These are phyloP conservation scores for Drosophila subobscura DNA, from an alignment of 1,140 invertebrate species.

Conservation along the genomic window DNA sequence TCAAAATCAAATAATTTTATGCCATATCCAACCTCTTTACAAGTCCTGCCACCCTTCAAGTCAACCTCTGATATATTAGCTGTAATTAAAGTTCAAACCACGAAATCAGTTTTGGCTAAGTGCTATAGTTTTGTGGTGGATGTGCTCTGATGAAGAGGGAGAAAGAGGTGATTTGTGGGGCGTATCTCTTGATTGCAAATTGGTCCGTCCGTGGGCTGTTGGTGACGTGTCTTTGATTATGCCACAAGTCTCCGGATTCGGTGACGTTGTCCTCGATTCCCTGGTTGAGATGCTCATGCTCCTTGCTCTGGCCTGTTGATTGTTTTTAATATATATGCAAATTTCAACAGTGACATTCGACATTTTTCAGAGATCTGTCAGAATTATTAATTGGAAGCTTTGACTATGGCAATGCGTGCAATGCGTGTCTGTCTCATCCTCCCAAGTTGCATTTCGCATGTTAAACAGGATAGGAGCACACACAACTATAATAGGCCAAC, in stretches of 20 bases:
- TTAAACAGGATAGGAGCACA: slow-evolving; percentile 52
- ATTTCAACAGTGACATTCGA: slow-evolving; percentile 69
- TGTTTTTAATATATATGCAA: slow-evolving; percentile 82
- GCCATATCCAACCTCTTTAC: slow-evolving; percentile 35
- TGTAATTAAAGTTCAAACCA: slow-evolving; percentile 79
- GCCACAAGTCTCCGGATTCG: slow-evolving; percentile 61
- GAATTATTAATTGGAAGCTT: slow-evolving; percentile 79
- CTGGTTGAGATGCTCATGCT: slow-evolving; percentile 45
- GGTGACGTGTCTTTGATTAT: slow-evolving; percentile 79
- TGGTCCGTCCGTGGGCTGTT: slow-evolving; percentile 72
- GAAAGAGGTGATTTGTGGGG: slow-evolving; percentile 3
- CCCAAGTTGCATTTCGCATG: slow-evolving; percentile 56
- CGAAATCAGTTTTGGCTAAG: slow-evolving; percentile 72
- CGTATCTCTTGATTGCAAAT: slow-evolving; percentile 55
- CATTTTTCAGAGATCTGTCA: slow-evolving; percentile 58
- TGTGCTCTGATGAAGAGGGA: background rate
- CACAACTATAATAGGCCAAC: slow-evolving; percentile 38
- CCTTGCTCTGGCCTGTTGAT: slow-evolving; percentile 57
- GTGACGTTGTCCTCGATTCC: slow-evolving; percentile 7
- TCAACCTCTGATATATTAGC: slow-evolving; percentile 76
- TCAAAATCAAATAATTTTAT: slow-evolving; percentile 83
- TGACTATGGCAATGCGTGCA: slow-evolving; percentile 56
- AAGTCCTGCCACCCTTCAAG: slow-evolving; percentile 38
- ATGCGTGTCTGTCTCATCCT: slow-evolving; percentile 26
- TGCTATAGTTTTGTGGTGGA: slow-evolving; percentile 54